Base-by-base conservation (phyloP, 64 coral and sea anemone species). In the Porites lutea region DNA sequence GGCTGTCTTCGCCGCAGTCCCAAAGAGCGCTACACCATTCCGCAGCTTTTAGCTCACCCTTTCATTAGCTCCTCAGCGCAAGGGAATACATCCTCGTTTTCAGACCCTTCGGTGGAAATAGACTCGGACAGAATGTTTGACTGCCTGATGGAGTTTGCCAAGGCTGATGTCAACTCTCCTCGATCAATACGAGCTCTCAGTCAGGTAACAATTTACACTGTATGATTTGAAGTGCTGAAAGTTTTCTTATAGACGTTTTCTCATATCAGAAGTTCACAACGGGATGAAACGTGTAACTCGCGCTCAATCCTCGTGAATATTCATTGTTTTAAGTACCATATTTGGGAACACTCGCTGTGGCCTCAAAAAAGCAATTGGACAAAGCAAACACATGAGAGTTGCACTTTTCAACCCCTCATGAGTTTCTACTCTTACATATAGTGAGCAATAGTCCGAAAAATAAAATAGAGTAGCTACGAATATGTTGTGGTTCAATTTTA, bases 1-100 rank as follows among this genome's bases (percentile, higher is more conserved):
- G 95, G 95, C 43, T 97, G 92, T 84, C 80, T 97, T 69, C 75
- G 81, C 50, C 92, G 95, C 6, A 90, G 83, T 83, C 95, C 95
- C 22, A 92, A 86, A 52, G 87, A 97, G 15, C 67, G 95, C 4
- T 93, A 94, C 49, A 97, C 92, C 19, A 97, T 97, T 78, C 92
- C 91, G 5, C 82, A 97, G 48, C 63, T 97, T 14, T 78, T 97
- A 21, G 54, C 90, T 60, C 95, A 97, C 59, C 92, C 92, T 5
- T 97, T 91, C 77, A 75, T 97, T 45, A 68, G 87, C 43, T 68
- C 87, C 1, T 74, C 71, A 52, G 75, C 88, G 65, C 86, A 75
- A 20, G 79, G 78, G 83, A 23, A 81, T 55, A 16, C 18, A 2
- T 72, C 46, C 57, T 82, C 23, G 0, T 8, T 58, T 49, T 74